Evolutionary conservation across 2,888 invertebrate species (phyloP).

Genomic region (Leptopilina drosophilae): DNA sequence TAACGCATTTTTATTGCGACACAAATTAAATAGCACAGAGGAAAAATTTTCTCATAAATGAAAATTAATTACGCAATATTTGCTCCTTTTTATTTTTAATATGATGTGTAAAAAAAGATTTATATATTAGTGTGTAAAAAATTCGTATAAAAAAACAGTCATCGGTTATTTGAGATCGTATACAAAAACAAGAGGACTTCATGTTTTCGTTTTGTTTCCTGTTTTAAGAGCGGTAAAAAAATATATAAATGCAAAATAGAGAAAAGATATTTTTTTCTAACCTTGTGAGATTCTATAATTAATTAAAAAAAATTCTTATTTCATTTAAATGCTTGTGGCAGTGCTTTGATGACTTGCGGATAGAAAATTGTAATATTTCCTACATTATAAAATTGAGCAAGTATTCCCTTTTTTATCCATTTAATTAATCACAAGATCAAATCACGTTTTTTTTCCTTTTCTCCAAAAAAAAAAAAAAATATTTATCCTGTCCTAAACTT

Average conservation of each 20-base stretch:
- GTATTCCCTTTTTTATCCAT: constrained; percentile 11
- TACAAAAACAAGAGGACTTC: background rate
- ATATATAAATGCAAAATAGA: constrained; percentile 7
- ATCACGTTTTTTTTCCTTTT: background rate
- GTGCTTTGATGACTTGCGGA: constrained; percentile 5
- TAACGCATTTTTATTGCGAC: background rate
- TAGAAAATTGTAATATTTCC: background rate
- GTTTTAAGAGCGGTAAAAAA: background rate
- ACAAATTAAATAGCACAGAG: background rate
- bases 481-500: background rate
- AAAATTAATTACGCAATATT: constrained; percentile 18
- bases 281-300: background rate
- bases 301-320: constrained; percentile 19
- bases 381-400: constrained; percentile 30
- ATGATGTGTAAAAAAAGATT: background rate
- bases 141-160: constrained; percentile 28
- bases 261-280: background rate
- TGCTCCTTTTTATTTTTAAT: constrained; percentile 26
- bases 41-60: background rate
- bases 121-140: constrained; percentile 14
- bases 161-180: constrained; percentile 21
- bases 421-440: background rate
- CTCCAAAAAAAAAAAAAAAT: background rate
- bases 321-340: constrained; percentile 24
- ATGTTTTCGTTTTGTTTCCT: background rate